These are phyloP conservation scores for Myxocyprinus asiaticus DNA, from an alignment of 2,113 vertebrate species.

Conservation along the genomic window DNA sequence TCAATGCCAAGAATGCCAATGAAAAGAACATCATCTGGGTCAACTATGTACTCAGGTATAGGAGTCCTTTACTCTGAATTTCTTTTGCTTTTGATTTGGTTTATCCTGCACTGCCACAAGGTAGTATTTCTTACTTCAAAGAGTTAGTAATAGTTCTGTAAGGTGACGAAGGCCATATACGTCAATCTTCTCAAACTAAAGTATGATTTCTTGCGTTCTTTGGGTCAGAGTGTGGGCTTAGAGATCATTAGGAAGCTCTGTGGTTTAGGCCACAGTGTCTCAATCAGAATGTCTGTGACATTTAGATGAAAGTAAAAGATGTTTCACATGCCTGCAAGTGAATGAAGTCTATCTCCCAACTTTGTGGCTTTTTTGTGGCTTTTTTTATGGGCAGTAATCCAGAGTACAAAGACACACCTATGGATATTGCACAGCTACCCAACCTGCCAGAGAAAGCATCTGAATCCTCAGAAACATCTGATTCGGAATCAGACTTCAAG, in stretches of 20 bases:
- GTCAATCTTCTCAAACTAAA: slow-evolving; percentile 54
- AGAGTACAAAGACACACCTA: slow-evolving; percentile 95
- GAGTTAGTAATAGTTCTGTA: slow-evolving; percentile 8
- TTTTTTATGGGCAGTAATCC: slow-evolving; percentile 78
- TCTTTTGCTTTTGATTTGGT: slow-evolving; percentile 20
- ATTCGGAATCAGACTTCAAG: slow-evolving; percentile 97
- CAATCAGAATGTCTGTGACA: background rate
- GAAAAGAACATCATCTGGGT: slow-evolving; percentile 99
- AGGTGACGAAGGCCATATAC: slow-evolving; percentile 51
- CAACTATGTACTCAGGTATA: slow-evolving; percentile 97
- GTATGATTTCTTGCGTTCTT: slow-evolving; percentile 52
- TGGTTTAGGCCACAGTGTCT: slow-evolving; percentile 25
- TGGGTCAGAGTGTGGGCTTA: slow-evolving; percentile 40
- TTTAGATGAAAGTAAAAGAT: slow-evolving; percentile 36
- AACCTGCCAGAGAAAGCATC: slow-evolving; percentile 94
- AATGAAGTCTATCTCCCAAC: slow-evolving; percentile 39
- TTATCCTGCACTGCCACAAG: background rate
- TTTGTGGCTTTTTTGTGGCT: slow-evolving; percentile 48
- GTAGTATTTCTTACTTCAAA: background rate
- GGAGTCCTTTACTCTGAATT: background rate
- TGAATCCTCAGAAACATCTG: slow-evolving; percentile 94
- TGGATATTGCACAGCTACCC: slow-evolving; percentile 95
- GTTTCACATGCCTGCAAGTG: background rate
- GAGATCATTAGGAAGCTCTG: slow-evolving; percentile 60
- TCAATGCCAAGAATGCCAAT: slow-evolving; percentile 95